A percentile compares a stretch with the other conserved stretches of the same genome.
Conservation (phyloP, 2,797 vertebrate genomes). For the Peromyscus nudipes region DNA sequence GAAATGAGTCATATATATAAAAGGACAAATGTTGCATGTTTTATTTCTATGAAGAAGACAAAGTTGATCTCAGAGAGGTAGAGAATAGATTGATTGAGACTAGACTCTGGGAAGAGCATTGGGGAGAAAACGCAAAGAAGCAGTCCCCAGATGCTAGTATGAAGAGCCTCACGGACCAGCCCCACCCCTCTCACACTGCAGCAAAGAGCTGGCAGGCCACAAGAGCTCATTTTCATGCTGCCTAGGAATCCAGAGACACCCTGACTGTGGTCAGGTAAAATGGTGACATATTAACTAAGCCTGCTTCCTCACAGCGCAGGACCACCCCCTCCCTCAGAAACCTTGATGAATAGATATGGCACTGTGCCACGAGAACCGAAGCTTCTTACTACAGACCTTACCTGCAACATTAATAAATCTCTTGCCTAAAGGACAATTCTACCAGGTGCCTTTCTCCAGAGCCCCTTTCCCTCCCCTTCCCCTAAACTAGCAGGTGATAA, state of each 20-base stretch:
- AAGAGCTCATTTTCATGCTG: not conserved
- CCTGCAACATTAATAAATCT: not conserved
- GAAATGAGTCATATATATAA: not conserved
- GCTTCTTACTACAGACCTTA: not conserved
- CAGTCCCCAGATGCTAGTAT: no score
- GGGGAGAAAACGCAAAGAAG: not conserved
- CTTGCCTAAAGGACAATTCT: not conserved
- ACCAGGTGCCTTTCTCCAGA: not conserved
- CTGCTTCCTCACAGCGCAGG: not conserved
- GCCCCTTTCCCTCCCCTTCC: not conserved
- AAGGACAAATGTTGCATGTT: not conserved
- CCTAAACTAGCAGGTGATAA: not conserved
- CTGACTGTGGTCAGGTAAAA: not conserved
- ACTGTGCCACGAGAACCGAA: not conserved
- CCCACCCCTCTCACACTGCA: not conserved
- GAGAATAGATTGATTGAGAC: not conserved
- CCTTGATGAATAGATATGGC: not conserved
- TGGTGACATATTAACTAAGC: not conserved
- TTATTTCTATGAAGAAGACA: not conserved
- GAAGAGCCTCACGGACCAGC: not conserved
- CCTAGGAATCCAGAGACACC: not conserved
- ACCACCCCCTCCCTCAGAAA: not conserved
- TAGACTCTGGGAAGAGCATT: not conserved
- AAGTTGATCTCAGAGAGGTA: not conserved
- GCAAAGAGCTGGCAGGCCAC: not conserved